Base-by-base conservation (phyloP, 2,113 vertebrate genomes). In the Xyrauchen texanus region DNA sequence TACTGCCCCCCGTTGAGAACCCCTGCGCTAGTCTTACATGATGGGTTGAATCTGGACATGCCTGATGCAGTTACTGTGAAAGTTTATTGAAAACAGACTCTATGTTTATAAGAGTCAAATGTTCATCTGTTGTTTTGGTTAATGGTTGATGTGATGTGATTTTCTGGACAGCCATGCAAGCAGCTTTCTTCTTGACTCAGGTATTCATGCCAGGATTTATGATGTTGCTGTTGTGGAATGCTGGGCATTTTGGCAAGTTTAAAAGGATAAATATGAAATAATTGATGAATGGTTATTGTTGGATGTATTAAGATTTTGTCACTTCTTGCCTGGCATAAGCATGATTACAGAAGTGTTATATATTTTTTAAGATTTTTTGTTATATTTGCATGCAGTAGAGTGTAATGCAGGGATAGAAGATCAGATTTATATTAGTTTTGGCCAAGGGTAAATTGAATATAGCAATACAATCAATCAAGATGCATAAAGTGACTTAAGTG, bases 11-110 rank as follows among this genome's bases (percentile, higher is more conserved):
- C 21, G 21, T 34, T 34, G 21, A 34, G 21, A 34, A 34, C 21
- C 21, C 21, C 21, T 34, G 21, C 21, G 3, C 21, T 34, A 34
- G 1, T 34, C 21, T 34, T 34, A 69, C n/a, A 10, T 16, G 15
- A 78, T 8, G n/a, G 62, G 57, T 47, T n/a, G 7, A 47, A 81
- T 62, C 70, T 9, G 4, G 44, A 76, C 8, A 9, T 55, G 70
- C 75, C 49, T 49, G 21, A 76, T 69, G 58, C 45, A 68, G 13
- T 60, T 34, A 16, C 8, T 7, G 16, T 47, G 62, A 82, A n/a
- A 68, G 46, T 82, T 15, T 34, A 34, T 34, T 34, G 21, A 34
- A 34, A 34, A 68, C 53, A 49, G 58, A 57, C 6, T 46, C 65
- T 57, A 45, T 34, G 21, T 34, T 34, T 34, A 34, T 34, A 34